phyloP scores from a whole-genome alignment of 2,113 vertebrate species.

The western clawed frog (Xenopus tropicalis) region DNA sequence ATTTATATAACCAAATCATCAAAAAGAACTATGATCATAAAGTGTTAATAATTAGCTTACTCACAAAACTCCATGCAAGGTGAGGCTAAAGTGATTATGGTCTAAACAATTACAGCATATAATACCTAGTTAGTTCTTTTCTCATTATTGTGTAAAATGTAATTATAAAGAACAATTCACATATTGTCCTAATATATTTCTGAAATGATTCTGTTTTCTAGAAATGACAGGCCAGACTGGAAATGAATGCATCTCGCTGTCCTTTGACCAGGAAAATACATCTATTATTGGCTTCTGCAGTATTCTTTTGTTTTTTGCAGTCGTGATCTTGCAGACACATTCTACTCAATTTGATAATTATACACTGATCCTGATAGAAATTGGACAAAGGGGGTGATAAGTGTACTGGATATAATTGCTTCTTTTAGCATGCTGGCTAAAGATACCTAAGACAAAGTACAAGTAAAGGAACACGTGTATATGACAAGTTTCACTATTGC shows the following conservation, averaged over 20 bases:
- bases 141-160: not conserved
- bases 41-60: too few relatives aligned
- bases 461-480: too few relatives aligned
- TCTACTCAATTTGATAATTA: conserved; percentile 8
- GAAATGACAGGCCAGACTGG: conserved; percentile 9
- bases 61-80: too few relatives aligned
- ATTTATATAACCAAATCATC: too few relatives aligned
- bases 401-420: not conserved
- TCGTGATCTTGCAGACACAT: not conserved
- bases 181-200: not conserved
- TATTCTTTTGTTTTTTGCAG: conserved; percentile 3
- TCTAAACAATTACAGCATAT: not conserved
- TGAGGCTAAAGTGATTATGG: not conserved
- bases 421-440: not conserved
- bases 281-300: conserved; percentile 1
- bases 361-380: not conserved
- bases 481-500: too few relatives aligned
- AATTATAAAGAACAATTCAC: not conserved
- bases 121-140: not conserved
- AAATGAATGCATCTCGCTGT: not conserved
- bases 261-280: conserved; percentile 1
- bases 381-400: not conserved
- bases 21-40: too few relatives aligned
- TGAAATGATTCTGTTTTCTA: conserved; percentile 9
- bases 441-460: not conserved